Conservation (phyloP, 2,888 invertebrate species). For the Diachrysia chrysitis region DNA sequence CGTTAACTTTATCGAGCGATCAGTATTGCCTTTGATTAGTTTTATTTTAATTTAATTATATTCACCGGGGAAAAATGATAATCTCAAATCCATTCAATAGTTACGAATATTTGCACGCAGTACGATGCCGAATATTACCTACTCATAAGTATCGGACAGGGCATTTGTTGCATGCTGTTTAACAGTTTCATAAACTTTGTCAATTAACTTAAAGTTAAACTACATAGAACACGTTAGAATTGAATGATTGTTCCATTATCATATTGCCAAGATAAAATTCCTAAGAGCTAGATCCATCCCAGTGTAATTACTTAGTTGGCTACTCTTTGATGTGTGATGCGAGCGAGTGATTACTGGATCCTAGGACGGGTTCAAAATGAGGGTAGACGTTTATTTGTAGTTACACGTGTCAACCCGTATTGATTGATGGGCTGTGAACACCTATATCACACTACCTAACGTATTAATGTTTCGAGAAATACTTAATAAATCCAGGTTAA, state of each 20-base stretch:
- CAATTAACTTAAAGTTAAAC: neutral
- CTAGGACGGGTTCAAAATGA: neutral
- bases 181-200: neutral
- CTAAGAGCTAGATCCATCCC: neutral
- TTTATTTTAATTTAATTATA: too few relatives aligned
- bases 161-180: too few relatives aligned
- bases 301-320: slow-evolving; percentile 24
- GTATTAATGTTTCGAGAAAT: too few relatives aligned
- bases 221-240: neutral
- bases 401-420: neutral
- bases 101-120: too few relatives aligned
- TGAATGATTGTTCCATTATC: neutral
- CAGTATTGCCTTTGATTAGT: too few relatives aligned
- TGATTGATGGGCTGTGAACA: neutral
- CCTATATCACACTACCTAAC: neutral
- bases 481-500: too few relatives aligned
- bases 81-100: too few relatives aligned
- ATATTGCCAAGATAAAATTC: neutral
- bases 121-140: too few relatives aligned
- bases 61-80: too few relatives aligned
- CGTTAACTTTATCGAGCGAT: too few relatives aligned
- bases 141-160: too few relatives aligned
- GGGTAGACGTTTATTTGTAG: neutral
- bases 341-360: slow-evolving; percentile 3
- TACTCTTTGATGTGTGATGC: slow-evolving; percentile 16